A percentile compares a stretch with the other conserved stretches of the same genome.
phyloP scores from a whole-genome alignment of 2,888 invertebrate genomes.

The Morinoia aosen region DNA sequence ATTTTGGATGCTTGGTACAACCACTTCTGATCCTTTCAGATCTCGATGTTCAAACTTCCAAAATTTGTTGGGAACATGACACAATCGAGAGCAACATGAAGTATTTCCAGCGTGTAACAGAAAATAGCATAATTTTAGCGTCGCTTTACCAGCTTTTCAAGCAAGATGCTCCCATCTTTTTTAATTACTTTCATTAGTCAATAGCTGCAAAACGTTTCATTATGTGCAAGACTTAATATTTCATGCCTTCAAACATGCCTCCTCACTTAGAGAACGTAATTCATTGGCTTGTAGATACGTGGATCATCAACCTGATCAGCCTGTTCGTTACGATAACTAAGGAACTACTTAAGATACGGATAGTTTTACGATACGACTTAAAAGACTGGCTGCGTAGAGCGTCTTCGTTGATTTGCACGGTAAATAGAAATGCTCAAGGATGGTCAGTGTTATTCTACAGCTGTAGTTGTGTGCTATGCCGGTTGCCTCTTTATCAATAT shows the following conservation, averaged over 20 bases:
- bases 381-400: neutral
- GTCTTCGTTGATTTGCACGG: neutral
- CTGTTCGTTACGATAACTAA: neutral
- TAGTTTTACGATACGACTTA: neutral
- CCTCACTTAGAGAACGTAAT: neutral
- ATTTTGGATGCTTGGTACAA: neutral
- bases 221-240: neutral
- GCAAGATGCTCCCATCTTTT: neutral
- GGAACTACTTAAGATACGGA: neutral
- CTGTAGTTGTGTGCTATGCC: neutral
- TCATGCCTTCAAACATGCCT: neutral
- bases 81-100: neutral
- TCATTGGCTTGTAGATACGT: neutral
- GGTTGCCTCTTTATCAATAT: neutral
- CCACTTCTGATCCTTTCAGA: neutral
- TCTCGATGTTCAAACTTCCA: neutral
- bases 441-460: conserved; percentile 22
- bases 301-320: neutral
- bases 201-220: neutral
- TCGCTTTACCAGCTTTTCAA: neutral
- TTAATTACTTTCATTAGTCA: neutral
- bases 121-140: neutral
- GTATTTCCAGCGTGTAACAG: neutral
- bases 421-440: conserved; percentile 43
- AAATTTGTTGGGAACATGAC: neutral